Evolutionary conservation across 1,140 invertebrate species (phyloP), one percentile per base, ranked within the genome.

Genomic region (Solen grandis): DNA sequence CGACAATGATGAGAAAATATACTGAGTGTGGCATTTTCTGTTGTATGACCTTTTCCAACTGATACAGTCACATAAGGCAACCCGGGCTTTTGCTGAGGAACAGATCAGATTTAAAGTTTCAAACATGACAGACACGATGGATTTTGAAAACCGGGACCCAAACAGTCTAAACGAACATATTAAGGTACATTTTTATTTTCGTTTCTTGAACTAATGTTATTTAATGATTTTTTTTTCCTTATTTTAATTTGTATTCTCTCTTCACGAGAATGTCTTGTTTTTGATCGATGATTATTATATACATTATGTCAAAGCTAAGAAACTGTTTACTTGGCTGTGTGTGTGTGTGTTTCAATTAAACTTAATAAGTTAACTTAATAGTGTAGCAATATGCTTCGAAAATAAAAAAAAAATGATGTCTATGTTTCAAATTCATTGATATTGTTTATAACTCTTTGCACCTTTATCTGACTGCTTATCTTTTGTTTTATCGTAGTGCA

Each of bases 401-500:
- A 5, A 65, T 65, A 4, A 65, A 63, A 57, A 55, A 54, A 57
- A 66, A 4, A 8, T 57, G 5, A 22, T 22, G 31, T 50, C 46
- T 29, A 52, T 52, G 4, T n/a, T 54, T n/a, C 38, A 14, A 13
- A 46, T 33, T 25, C 2, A 10, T 25, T 10, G 22, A 41, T 35
- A 27, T 5, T 27, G 36, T 14, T 69, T 52, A n/a, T 69, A 27
- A 0, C 5, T 2, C n/a, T 19, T 69, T 69, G 52, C 55, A 22
- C 55, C 66, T 31, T 69, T 52, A 52, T 69, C 66, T 3, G 41
- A 27, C 25, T n/a, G n/a, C n/a, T n/a, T n/a, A n/a, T n/a, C n/a
- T n/a, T n/a, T n/a, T n/a, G n/a, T 73, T 73, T 59, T 73, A 36
- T 22, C n/a, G n/a, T 50, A 70, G 46, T 63, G 54, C n/a, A 46